A percentile compares a stretch with the other conserved stretches of the same genome.
These are phyloP conservation scores for Ovibos moschatus DNA, from an alignment of 2,113 vertebrate genomes.

Conservation along the genomic window DNA sequence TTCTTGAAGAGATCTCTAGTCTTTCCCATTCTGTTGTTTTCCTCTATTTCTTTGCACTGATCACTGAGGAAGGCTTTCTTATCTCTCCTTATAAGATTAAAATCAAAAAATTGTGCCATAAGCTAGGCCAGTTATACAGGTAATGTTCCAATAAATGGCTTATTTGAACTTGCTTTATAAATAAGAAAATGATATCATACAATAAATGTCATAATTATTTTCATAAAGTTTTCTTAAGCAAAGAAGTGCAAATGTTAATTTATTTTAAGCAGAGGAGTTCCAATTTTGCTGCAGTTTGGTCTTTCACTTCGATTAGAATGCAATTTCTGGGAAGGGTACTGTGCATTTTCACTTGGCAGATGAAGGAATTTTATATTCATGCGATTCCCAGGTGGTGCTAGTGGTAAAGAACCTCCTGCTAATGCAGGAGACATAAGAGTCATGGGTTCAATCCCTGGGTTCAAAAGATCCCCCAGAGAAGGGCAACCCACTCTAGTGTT, in stretches of 20 bases:
- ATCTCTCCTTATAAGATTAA: not conserved
- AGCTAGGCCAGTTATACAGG: not conserved
- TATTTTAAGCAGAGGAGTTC: not conserved
- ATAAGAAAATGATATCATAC: not conserved
- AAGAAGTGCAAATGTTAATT: not conserved
- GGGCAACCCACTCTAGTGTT: not conserved
- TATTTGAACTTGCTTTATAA: not conserved
- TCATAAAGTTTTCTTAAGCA: not conserved
- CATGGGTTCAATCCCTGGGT: not conserved
- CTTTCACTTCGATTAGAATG: not conserved
- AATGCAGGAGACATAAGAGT: not conserved
- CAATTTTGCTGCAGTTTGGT: not conserved
- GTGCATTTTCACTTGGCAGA: not conserved
- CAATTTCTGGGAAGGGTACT: not conserved
- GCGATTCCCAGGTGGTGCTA: not conserved
- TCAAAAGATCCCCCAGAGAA: accelerated
- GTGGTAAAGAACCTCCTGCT: not conserved
- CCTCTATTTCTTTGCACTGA: not conserved
- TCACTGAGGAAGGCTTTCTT: not conserved
- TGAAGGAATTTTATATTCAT: not conserved
- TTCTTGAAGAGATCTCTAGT: not conserved
- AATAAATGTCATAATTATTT: not conserved
- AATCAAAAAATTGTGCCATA: not conserved
- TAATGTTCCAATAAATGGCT: not conserved
- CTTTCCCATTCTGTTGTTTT: not conserved